phyloP scores from a whole-genome alignment of 2,113 vertebrate species.

The Catharus minimus region DNA sequence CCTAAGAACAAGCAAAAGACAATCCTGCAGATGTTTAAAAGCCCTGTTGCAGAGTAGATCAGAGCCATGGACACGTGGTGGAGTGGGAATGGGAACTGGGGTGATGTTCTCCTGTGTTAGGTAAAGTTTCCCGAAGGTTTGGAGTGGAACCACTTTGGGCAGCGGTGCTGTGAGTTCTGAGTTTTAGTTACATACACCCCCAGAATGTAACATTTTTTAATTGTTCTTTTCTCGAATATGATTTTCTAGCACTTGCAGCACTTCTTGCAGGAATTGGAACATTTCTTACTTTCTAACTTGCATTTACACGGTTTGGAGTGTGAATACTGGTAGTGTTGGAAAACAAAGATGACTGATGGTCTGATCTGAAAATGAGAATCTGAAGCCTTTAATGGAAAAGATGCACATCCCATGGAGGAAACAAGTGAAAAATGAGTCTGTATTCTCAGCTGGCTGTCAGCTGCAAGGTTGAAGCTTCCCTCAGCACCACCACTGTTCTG shows the following conservation, averaged over 20 bases:
- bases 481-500: background rate
- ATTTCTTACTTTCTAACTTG: background rate
- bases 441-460: background rate
- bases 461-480: background rate
- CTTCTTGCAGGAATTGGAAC: background rate
- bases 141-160: background rate
- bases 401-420: background rate
- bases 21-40: constrained; percentile 78
- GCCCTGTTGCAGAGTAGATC: constrained; percentile 52
- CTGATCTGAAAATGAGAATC: background rate
- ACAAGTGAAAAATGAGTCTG: background rate
- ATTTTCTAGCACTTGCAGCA: background rate
- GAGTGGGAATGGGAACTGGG: background rate
- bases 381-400: rapidly evolving
- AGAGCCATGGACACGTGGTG: rapidly evolving
- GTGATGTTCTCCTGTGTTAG: background rate
- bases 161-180: background rate
- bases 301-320: background rate
- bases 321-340: background rate
- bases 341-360: background rate
- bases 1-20: constrained; percentile 74
- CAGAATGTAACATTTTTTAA: background rate
- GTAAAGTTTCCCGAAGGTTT: background rate
- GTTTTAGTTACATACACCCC: background rate
- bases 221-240: background rate